phyloP scores from a whole-genome alignment of 1,140 invertebrate genomes.

The Lucilia sericata region DNA sequence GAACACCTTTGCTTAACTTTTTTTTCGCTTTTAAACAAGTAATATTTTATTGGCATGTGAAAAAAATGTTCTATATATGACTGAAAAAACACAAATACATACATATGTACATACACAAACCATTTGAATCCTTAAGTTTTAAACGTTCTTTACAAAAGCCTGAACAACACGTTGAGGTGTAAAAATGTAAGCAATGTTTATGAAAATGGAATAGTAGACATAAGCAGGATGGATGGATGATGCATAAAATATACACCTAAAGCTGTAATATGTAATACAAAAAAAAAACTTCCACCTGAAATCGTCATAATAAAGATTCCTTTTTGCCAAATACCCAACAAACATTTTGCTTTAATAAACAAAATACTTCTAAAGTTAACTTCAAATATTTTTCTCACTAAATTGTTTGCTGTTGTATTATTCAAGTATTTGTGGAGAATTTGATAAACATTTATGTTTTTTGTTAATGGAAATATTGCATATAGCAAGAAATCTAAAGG shows the following conservation, averaged over 20 bases:
- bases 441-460: too few relatives aligned
- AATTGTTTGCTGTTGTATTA: too few relatives aligned
- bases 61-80: neutral
- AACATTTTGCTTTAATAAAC: neutral
- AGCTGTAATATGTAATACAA: too few relatives aligned
- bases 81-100: neutral
- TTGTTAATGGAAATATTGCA: too few relatives aligned
- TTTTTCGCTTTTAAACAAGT: neutral
- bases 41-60: constrained; percentile 42
- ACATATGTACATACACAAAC: neutral
- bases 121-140: neutral
- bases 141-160: neutral
- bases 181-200: constrained; percentile 20
- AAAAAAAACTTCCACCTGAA: neutral
- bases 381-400: too few relatives aligned
- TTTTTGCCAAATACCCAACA: neutral
- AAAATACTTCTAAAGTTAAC: neutral
- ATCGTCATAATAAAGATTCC: neutral
- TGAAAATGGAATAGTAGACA: constrained; percentile 22
- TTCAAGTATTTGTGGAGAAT: too few relatives aligned
- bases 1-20: constrained; percentile 14
- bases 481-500: too few relatives aligned
- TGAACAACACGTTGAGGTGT: constrained; percentile 12
- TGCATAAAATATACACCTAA: neutral
- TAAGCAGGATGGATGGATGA: neutral